Evolutionary conservation across 1,140 invertebrate species (phyloP), one percentile per base, ranked within the genome.

Genomic region (Dendroctonus valens): DNA sequence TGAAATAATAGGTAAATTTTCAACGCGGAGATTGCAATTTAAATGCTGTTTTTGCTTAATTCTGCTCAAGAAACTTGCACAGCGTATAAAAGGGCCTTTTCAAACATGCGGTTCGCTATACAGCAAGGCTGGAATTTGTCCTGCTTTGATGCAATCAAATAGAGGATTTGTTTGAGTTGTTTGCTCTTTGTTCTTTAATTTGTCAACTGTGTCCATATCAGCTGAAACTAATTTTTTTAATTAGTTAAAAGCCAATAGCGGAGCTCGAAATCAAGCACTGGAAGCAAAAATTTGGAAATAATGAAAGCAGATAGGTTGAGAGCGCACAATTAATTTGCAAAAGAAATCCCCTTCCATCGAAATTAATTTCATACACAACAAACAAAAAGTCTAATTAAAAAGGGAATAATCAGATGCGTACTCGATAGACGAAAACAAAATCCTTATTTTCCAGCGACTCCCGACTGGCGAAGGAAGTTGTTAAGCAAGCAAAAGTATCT

Each of bases 1-100:
- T 65, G 63, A 58, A 65, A 65, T 65, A 65, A 65, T 54, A 57
- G 44, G 57, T 65, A 58, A 64, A 53, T 64, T 64, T 64, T 65
- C 38, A 65, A 50, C 41, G 37, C 40, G 39, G 53, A 65, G 63
- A 65, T 65, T 50, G 63, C 63, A 65, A 58, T 65, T 65, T 65
- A 44, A 65, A 63, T 52, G 53, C 53, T 65, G 63, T 65, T 65
- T 58, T 57, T 65, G 62, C 48, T 57, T 48, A 40, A 65, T 57
- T 50, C 48, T 14, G 26, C 5, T 61, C 39, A 8, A 12, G 15
- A 38, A 38, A 49, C 41, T 58, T 58, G 40, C 41, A 6, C 11
- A n/a, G 42, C n/a, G n/a, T 44, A n/a, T 46, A 12, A 11, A 12
- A 2, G 44, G 44, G 12, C 44, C 9, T 46, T 2, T 46, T 12